Evolutionary conservation across 2,888 invertebrate species (phyloP).

Genomic region (Lochmaea capreae): DNA sequence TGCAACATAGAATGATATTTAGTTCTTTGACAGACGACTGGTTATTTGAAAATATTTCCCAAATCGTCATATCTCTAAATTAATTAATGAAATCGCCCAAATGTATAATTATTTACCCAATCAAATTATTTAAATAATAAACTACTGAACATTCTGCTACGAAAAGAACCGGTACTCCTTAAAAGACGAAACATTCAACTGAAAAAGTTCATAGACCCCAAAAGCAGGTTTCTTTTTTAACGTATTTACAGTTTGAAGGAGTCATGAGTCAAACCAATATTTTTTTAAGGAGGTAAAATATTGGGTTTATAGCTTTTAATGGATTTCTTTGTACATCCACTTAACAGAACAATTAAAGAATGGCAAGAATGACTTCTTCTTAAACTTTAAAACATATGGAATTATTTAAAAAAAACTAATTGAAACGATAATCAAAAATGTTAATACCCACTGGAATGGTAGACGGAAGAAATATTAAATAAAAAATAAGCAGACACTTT

Average conservation of each 20-base stretch:
- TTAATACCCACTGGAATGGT: no score
- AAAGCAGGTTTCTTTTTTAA: conserved; percentile 9
- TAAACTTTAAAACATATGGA: no score
- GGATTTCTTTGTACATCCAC: background rate
- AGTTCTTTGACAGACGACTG: background rate
- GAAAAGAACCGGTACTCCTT: conserved; percentile 38
- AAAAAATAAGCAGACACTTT: no score
- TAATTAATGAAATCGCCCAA: conserved; percentile 6
- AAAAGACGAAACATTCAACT: conserved; percentile 42
- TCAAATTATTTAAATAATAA: conserved; percentile 5
- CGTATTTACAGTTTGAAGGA: background rate
- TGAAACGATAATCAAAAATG: no score
- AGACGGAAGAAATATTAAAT: no score
- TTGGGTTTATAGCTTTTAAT: background rate
- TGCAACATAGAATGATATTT: no score
- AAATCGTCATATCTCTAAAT: background rate
- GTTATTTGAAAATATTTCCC: background rate
- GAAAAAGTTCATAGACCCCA: conserved; percentile 41
- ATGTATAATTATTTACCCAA: conserved; percentile 4
- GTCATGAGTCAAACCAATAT: background rate
- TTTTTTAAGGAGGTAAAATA: background rate
- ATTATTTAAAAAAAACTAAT: no score
- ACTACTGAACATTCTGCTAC: background rate
- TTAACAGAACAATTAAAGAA: background rate
- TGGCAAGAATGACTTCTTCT: background rate